A percentile compares a stretch with the other conserved stretches of the same genome.
phyloP scores from a whole-genome alignment of 2,888 invertebrate species.

The Phlogophora meticulosa region DNA sequence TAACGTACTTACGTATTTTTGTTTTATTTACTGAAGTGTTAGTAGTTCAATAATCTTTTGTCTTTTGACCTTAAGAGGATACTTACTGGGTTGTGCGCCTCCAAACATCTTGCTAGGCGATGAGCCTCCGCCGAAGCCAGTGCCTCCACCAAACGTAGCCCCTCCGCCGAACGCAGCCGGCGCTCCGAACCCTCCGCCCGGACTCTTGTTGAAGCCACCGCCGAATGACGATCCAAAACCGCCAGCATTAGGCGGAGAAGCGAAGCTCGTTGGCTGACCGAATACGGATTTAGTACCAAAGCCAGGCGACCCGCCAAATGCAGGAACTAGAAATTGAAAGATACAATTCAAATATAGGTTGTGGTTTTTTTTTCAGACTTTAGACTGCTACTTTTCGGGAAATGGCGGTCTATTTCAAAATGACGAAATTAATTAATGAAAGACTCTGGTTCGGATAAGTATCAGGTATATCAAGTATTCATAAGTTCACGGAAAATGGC shows the following conservation, averaged over 20 bases:
- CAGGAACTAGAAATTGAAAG: constrained; percentile 71
- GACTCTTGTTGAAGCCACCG: constrained; percentile 85
- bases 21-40: no score
- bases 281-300: constrained; percentile 87
- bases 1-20: no score
- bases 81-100: constrained; percentile 76
- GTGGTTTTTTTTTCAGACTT: no score
- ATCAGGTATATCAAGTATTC: no score
- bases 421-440: no score
- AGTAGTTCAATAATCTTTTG: no score
- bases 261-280: constrained; percentile 73
- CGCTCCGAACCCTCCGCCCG: constrained; percentile 81
- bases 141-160: constrained; percentile 86
- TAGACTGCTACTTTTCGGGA: no score
- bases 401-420: no score
- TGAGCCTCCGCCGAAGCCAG: constrained; percentile 89
- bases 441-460: no score
- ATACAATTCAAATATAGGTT: not conserved
- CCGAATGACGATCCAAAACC: constrained; percentile 78
- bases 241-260: constrained; percentile 69
- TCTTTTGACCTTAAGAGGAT: not conserved
- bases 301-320: constrained; percentile 83
- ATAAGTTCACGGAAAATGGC: no score
- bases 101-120: constrained; percentile 87
- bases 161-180: constrained; percentile 89